Evolutionary conservation across 2,797 vertebrate species (phyloP).

Genomic region (Percopsis omiscomaycus): DNA sequence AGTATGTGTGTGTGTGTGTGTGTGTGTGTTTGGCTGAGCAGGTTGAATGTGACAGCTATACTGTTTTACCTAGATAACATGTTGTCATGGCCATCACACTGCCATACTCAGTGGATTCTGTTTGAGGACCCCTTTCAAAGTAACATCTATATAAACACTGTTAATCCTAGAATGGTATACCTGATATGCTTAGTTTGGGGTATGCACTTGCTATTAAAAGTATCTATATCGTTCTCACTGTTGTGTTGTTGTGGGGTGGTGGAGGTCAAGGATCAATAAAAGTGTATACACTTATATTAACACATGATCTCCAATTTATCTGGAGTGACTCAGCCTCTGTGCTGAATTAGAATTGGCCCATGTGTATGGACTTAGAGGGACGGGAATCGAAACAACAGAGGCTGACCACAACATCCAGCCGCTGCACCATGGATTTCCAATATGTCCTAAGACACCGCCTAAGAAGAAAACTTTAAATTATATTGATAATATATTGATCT

Average conservation of each 20-base stretch:
- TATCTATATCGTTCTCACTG: constrained; percentile 49
- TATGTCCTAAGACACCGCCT: constrained; percentile 60
- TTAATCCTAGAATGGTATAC: constrained; percentile 42
- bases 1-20: constrained; percentile 40
- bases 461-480: constrained; percentile 25
- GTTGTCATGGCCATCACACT: constrained; percentile 60
- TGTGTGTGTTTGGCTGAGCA: constrained; percentile 39
- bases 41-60: constrained; percentile 34
- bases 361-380: constrained; percentile 29
- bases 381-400: constrained; percentile 51
- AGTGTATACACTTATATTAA: not conserved
- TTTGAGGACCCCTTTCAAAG: constrained; percentile 49
- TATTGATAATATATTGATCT: not conserved
- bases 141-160: constrained; percentile 52
- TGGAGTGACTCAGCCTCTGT: constrained; percentile 46
- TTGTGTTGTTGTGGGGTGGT: constrained; percentile 36
- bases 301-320: constrained; percentile 53
- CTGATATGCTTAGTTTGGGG: constrained; percentile 47
- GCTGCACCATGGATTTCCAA: constrained; percentile 75
- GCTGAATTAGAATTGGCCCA: constrained; percentile 49
- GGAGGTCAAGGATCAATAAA: constrained; percentile 20
- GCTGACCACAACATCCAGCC: constrained; percentile 34
- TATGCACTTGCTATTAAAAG: constrained; percentile 73
- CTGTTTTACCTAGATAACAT: constrained; percentile 55
- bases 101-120: constrained; percentile 57